A percentile compares a stretch with the other conserved stretches of the same genome.
These are phyloP conservation scores for Brachionus rubens DNA, from an alignment of 1,140 invertebrate species.

Conservation along the genomic window DNA sequence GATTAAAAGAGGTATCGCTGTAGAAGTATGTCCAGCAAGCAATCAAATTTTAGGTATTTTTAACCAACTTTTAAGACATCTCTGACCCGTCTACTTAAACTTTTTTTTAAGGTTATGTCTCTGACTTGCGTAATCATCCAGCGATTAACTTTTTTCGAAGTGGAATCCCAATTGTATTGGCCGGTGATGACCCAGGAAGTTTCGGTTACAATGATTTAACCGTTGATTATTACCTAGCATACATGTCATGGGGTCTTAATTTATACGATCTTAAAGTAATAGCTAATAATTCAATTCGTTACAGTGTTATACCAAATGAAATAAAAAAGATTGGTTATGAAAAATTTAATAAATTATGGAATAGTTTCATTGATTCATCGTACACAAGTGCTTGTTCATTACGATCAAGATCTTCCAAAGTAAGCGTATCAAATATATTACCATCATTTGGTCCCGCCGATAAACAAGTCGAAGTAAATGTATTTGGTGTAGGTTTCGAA, in stretches of 20 bases:
- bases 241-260: constrained; percentile 50
- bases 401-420: not conserved
- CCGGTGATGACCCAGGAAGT: constrained; percentile 51
- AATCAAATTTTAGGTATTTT: constrained; percentile 50
- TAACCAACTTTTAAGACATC: too few species aligned
- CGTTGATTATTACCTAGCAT: constrained; percentile 51
- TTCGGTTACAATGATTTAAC: constrained; percentile 52
- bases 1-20: constrained; percentile 49
- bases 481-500: constrained; percentile 41
- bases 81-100: too few species aligned
- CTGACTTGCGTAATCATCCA: constrained; percentile 51
- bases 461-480: constrained; percentile 2
- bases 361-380: constrained; percentile 47
- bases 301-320: constrained; percentile 48
- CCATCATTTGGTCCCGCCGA: constrained; percentile 1
- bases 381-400: constrained; percentile 48
- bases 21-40: constrained; percentile 51
- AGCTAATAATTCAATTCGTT: constrained; percentile 50
- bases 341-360: constrained; percentile 49
- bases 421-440: constrained; percentile 18
- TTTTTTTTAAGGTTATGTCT: constrained; percentile 47
- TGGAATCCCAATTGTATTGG: constrained; percentile 52
- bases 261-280: constrained; percentile 50
- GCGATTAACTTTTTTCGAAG: constrained; percentile 49
- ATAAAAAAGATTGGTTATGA: constrained; percentile 48